Percentiles rank a stretch among this genome's conserved stretches.
Conservation (phyloP, 2,888 invertebrate genomes). For the Platycnemis pennipes region DNA sequence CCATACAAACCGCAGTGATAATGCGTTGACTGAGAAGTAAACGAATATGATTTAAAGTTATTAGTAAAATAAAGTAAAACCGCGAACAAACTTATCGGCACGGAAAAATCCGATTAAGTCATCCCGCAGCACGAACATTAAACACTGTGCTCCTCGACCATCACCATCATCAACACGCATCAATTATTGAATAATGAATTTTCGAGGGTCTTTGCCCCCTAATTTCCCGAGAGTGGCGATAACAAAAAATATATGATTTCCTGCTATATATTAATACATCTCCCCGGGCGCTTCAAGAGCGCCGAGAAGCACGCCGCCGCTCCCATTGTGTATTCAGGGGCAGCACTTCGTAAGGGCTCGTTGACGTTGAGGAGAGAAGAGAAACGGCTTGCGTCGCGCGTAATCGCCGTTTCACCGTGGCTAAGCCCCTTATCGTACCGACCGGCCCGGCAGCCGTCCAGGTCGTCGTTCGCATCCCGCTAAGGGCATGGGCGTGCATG, state of each 20-base stretch:
- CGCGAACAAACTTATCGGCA: no score
- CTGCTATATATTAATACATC: not conserved
- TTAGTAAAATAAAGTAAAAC: no score
- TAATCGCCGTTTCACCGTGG: not conserved
- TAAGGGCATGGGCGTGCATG: not conserved
- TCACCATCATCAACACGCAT: no score
- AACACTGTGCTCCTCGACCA: no score
- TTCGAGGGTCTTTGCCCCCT: not conserved
- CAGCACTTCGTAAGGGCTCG: not conserved
- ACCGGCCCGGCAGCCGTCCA: not conserved
- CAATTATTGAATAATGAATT: no score
- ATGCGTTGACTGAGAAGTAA: no score
- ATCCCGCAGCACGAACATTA: no score
- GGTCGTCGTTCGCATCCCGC: slow-evolving; percentile 20
- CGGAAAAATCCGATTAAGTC: no score
- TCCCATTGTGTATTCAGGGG: not conserved
- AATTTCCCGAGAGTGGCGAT: not conserved
- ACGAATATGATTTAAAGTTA: no score
- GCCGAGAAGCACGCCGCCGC: not conserved
- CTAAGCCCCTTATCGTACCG: not conserved
- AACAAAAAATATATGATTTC: no score
- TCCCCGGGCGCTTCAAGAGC: not conserved
- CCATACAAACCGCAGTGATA: no score
- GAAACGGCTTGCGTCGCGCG: not conserved
- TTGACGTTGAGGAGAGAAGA: not conserved